Conservation (phyloP, 2,113 vertebrate species). For the Xenopus borealis region DNA sequence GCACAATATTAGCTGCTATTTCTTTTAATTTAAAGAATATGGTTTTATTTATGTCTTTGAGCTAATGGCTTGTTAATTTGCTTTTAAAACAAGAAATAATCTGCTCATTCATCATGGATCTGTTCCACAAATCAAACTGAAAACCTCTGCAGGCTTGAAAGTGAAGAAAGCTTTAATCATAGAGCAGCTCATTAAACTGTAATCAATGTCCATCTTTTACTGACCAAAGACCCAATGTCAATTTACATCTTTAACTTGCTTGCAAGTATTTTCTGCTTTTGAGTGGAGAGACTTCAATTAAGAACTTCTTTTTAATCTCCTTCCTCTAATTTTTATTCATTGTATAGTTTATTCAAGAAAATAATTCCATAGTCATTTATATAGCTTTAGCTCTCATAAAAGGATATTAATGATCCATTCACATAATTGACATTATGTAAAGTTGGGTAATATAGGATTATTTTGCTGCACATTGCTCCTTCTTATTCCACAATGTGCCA, state of each 20-base stretch:
- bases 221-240: constrained; percentile 22
- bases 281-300: background rate
- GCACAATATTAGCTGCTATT: background rate
- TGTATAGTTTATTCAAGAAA: background rate
- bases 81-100: constrained; percentile 46
- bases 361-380: background rate
- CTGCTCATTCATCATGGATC: constrained; percentile 30
- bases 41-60: constrained; percentile 20
- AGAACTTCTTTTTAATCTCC: background rate
- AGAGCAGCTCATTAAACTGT: constrained; percentile 33
- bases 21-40: constrained; percentile 2
- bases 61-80: constrained; percentile 38
- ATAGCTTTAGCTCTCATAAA: too few relatives aligned
- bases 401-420: too few relatives aligned
- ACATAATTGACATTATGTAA: too few relatives aligned
- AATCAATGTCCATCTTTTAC: constrained; percentile 18
- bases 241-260: constrained; percentile 25
- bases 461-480: too few relatives aligned
- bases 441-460: too few relatives aligned
- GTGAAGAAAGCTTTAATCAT: constrained; percentile 28
- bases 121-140: constrained; percentile 38
- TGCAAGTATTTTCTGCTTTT: constrained; percentile 3
- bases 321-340: background rate
- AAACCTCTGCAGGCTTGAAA: constrained; percentile 35
- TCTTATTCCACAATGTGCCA: too few relatives aligned